Evolutionary conservation across 2,888 invertebrate species (phyloP).

Genomic region (Eustalomyia histrio): DNA sequence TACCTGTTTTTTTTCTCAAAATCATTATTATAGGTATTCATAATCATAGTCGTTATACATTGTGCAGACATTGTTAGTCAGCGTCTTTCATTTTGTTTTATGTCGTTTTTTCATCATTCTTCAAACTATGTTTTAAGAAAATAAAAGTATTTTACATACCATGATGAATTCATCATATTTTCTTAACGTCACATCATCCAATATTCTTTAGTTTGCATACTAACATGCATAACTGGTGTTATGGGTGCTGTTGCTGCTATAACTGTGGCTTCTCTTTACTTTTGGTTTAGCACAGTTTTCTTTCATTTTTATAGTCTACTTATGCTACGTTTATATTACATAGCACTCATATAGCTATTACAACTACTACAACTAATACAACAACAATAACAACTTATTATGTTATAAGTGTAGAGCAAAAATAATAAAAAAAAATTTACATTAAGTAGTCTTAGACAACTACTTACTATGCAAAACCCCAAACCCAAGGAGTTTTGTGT

Average conservation of each 20-base stretch:
- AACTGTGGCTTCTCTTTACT: constrained; percentile 16
- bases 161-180: constrained; percentile 77
- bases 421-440: constrained; percentile 50
- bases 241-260: constrained; percentile 3
- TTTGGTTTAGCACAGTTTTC: constrained; percentile 35
- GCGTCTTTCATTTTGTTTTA: constrained; percentile 33
- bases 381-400: constrained; percentile 40
- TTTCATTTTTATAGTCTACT: constrained; percentile 8
- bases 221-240: constrained; percentile 6
- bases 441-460: constrained; percentile 61
- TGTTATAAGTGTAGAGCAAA: constrained; percentile 21
- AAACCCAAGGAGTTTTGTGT: constrained; percentile 17
- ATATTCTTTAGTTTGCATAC: constrained; percentile 70
- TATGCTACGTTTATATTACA: constrained; percentile 18
- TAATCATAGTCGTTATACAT: constrained; percentile 47
- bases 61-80: constrained; percentile 40
- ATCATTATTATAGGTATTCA: constrained; percentile 40
- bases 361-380: background rate
- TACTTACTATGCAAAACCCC: constrained; percentile 62
- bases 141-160: constrained; percentile 75
- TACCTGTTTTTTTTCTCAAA: background rate
- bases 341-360: constrained; percentile 18
- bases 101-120: constrained; percentile 9
- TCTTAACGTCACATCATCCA: constrained; percentile 77
- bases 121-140: constrained; percentile 67